Conservation (phyloP, 2,113 vertebrate species). For the Ictalurus punctatus region DNA sequence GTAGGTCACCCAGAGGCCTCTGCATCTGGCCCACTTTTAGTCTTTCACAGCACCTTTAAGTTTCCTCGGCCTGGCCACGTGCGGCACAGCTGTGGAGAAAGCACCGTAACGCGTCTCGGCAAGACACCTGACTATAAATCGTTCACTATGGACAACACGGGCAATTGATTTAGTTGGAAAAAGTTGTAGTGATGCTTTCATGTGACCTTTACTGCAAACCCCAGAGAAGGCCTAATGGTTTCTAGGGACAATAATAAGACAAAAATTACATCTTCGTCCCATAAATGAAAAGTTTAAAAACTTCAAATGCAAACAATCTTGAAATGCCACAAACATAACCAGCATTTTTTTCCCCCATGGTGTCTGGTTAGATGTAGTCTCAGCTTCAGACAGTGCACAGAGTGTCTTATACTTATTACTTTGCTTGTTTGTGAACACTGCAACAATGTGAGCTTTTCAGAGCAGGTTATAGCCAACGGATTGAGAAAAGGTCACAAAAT, state of each 20-base stretch:
- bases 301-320: not conserved
- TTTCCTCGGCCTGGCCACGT: conserved; percentile 64
- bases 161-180: conserved; percentile 22
- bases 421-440: not conserved
- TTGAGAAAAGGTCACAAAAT: not conserved
- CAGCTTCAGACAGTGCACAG: not conserved
- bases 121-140: not conserved
- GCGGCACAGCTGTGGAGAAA: conserved; percentile 41
- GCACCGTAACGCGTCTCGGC: not conserved
- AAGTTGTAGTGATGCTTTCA: conserved; percentile 38
- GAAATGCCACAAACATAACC: not conserved
- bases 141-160: not conserved
- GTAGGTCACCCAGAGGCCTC: conserved; percentile 77
- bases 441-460: not conserved
- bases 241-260: not conserved
- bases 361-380: not conserved
- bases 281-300: not conserved
- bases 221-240: not conserved
- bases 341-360: not conserved
- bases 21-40: conserved; percentile 77
- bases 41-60: conserved; percentile 79
- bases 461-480: not conserved
- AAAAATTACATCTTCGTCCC: not conserved
- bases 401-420: not conserved
- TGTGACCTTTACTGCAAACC: not conserved